Evolutionary conservation across 2,888 invertebrate species (phyloP).

Genomic region (Parnassius mnemosyne): DNA sequence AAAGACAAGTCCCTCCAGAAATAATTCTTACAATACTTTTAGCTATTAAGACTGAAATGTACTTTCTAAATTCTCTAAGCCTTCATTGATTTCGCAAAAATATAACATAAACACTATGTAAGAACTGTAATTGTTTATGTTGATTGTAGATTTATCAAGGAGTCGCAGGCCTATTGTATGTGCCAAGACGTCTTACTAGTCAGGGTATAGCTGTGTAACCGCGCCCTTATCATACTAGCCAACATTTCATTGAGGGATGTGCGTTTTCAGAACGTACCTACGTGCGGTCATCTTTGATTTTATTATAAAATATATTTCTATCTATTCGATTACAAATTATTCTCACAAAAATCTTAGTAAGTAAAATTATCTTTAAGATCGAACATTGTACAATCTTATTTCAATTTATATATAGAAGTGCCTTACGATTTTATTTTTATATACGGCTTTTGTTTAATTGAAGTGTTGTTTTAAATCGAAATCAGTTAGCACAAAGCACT

Average conservation of each 20-base stretch:
- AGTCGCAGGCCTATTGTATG: constrained; percentile 67
- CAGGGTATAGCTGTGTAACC: constrained; percentile 64
- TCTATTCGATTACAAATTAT: constrained; percentile 47
- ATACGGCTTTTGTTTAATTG: constrained; percentile 53
- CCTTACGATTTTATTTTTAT: constrained; percentile 77
- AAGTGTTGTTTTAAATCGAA: constrained; percentile 42
- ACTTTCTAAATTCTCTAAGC: constrained; percentile 52
- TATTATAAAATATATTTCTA: constrained; percentile 44
- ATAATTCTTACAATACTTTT: constrained; percentile 70
- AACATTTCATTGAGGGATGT: constrained; percentile 31
- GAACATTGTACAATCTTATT: constrained; percentile 57
- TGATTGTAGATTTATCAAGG: constrained; percentile 46
- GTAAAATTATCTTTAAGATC: constrained; percentile 53
- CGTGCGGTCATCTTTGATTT: constrained; percentile 39
- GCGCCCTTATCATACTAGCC: constrained; percentile 49
- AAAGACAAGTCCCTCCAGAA: constrained; percentile 73
- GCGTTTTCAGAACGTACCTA: constrained; percentile 25
- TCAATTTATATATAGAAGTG: constrained; percentile 77
- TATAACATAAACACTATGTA: constrained; percentile 15
- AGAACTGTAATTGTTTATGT: constrained; percentile 30
- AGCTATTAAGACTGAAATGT: constrained; percentile 76
- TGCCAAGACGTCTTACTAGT: constrained; percentile 69
- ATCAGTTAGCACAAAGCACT: constrained; percentile 52
- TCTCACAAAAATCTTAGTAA: constrained; percentile 55
- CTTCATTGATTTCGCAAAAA: constrained; percentile 37